Conservation (phyloP, 2,888 invertebrate genomes). For the Tipula lateralis region DNA sequence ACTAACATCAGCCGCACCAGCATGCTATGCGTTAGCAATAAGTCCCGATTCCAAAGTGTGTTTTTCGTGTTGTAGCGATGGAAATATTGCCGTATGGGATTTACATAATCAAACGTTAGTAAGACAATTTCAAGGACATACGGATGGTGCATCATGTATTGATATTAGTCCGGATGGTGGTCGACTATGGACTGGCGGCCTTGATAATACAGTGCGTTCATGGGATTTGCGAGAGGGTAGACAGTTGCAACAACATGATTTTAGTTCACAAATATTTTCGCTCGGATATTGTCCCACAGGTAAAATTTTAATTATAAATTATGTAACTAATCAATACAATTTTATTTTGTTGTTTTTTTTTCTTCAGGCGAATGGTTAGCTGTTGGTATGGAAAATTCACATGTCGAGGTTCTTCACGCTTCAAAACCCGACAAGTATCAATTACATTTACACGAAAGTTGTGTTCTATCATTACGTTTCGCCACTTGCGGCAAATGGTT, state of each 20-base stretch:
- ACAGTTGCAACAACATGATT: slow-evolving; percentile 92
- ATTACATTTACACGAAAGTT: slow-evolving; percentile 91
- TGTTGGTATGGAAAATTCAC: slow-evolving; percentile 97
- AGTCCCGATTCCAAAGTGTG: slow-evolving; percentile 96
- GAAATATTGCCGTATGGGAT: slow-evolving; percentile 97
- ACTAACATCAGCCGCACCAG: slow-evolving; percentile 84
- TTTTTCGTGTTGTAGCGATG: slow-evolving; percentile 98
- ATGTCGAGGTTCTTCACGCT: slow-evolving; percentile 89
- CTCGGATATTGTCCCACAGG: slow-evolving; percentile 89
- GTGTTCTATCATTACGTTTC: slow-evolving; percentile 91
- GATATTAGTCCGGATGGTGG: slow-evolving; percentile 93
- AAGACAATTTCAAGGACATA: slow-evolving; percentile 91
- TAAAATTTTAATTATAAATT: slow-evolving; percentile 38
- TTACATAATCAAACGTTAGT: slow-evolving; percentile 85
- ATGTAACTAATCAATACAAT: neutral
- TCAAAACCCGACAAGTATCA: slow-evolving; percentile 93
- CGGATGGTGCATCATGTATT: slow-evolving; percentile 96
- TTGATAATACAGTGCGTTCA: slow-evolving; percentile 93
- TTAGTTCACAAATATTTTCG: slow-evolving; percentile 83
- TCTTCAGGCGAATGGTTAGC: slow-evolving; percentile 83
- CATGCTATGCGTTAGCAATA: slow-evolving; percentile 96
- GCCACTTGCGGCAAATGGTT: slow-evolving; percentile 98
- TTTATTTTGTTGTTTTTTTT: neutral
- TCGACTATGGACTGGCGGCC: slow-evolving; percentile 85
- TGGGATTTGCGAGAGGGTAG: slow-evolving; percentile 94